phyloP scores from a whole-genome alignment of 2,113 vertebrate species.

The Cheirogaleus medius region DNA sequence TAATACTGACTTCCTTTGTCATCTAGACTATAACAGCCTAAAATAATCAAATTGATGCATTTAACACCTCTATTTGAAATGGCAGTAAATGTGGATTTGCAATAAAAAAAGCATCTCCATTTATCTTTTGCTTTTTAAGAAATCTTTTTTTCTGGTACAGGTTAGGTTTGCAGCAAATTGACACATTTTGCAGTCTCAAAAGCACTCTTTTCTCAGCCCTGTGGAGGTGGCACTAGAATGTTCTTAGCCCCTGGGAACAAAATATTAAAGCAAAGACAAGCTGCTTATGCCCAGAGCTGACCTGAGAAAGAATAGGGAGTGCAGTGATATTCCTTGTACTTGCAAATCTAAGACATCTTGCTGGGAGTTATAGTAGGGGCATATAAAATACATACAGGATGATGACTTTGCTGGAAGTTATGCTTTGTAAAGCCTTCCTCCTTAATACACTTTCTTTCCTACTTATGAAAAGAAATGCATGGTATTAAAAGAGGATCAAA shows the following conservation, averaged over 20 bases:
- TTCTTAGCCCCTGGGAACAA: neutral
- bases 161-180: neutral
- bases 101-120: neutral
- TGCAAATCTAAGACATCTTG: neutral
- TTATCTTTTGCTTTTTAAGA: slow-evolving; percentile 43
- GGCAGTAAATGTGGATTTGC: slow-evolving; percentile 4
- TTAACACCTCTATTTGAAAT: neutral
- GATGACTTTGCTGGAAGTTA: neutral
- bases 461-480: neutral
- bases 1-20: slow-evolving; percentile 20
- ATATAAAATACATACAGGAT: neutral
- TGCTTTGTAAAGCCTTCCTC: neutral
- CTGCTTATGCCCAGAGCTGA: neutral
- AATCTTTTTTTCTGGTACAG: neutral
- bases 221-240: neutral
- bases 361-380: neutral
- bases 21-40: neutral
- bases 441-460: neutral
- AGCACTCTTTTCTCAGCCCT: neutral
- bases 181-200: neutral
- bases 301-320: neutral
- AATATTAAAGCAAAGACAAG: neutral
- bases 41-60: neutral
- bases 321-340: neutral
- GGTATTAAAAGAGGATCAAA: neutral